Conservation (phyloP, 1,140 invertebrate species). For the Belonocnema kinseyi region DNA sequence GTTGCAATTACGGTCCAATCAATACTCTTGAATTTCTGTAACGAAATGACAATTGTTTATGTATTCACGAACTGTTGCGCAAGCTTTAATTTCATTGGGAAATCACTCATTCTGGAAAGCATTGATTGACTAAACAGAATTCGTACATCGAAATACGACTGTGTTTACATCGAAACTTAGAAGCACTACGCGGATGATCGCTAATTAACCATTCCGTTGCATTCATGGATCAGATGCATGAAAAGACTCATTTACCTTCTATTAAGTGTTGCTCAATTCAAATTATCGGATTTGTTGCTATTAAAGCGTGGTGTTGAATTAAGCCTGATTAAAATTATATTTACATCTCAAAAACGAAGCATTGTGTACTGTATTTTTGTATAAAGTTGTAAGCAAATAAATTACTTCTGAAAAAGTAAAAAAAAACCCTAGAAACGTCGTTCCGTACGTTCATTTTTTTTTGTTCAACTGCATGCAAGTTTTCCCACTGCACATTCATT, state of each 20-base stretch:
- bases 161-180: background rate
- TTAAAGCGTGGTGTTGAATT: too few species aligned
- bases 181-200: background rate
- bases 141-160: background rate
- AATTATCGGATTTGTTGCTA: too few species aligned
- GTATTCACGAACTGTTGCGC: background rate
- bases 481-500: background rate
- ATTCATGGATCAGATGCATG: background rate
- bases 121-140: background rate
- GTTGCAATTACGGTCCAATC: background rate
- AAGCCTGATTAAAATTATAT: too few species aligned
- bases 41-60: background rate
- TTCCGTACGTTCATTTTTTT: too few species aligned
- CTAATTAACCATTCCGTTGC: background rate
- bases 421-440: too few species aligned
- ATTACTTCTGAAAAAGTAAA: too few species aligned
- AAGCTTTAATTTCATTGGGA: conserved; percentile 1
- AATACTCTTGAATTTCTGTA: background rate
- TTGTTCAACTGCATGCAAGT: too few species aligned
- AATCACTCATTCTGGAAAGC: background rate
- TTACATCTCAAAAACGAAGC: too few species aligned
- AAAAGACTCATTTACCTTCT: too few species aligned
- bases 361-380: too few species aligned
- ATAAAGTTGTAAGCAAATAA: too few species aligned
- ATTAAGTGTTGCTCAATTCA: too few species aligned